Evolutionary conservation across 2,888 invertebrate genomes (phyloP), one percentile per base, ranked within the genome.

Genomic region (Hemistola chrysoprasaria): DNA sequence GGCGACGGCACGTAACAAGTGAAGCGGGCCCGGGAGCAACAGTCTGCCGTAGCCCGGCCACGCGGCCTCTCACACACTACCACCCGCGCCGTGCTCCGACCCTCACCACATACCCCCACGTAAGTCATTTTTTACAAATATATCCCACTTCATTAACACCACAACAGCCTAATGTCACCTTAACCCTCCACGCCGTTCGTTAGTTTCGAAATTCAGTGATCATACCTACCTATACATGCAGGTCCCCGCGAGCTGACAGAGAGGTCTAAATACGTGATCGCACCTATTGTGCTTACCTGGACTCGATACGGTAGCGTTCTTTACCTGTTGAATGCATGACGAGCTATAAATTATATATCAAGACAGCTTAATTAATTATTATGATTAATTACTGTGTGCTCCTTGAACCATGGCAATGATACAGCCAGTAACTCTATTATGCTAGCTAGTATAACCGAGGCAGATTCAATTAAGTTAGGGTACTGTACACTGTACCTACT

Each of bases 31-130:
- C 76, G 86, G 87, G 87, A 85, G 87, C 87, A 88, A 88, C 87
- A 88, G 87, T 88, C 86, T 88, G 87, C 87, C 86, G 85, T 77
- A 78, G 86, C 86, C 78, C 87, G 85, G 86, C 83, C 83, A 81
- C 85, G 85, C 85, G 87, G 81, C 71, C 66, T 65, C 77, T 83
- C 81, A 73, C 70, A 69, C 71, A 63, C 63, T 65, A 65, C 70
- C 64, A 69, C 67, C 67, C 76, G 75, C 74, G 68, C 71, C 69
- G 71, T 58, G 68, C 61, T 56, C 60, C 55, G 57, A 50, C 57
- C 59, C 62, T 62, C 66, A 69, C 53, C 69, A 65, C 62, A 68
- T 61, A 64, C 55, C 64, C n/a, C 57, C 76, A 75, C 83, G 83
- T 84, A 79, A 84, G 85, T 84, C 16, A 81, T 65, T 69, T 71